A percentile compares a stretch with the other conserved stretches of the same genome.
These are phyloP conservation scores for Oreotrochilus melanogaster DNA, from an alignment of 2,113 vertebrate species.

Conservation along the genomic window DNA sequence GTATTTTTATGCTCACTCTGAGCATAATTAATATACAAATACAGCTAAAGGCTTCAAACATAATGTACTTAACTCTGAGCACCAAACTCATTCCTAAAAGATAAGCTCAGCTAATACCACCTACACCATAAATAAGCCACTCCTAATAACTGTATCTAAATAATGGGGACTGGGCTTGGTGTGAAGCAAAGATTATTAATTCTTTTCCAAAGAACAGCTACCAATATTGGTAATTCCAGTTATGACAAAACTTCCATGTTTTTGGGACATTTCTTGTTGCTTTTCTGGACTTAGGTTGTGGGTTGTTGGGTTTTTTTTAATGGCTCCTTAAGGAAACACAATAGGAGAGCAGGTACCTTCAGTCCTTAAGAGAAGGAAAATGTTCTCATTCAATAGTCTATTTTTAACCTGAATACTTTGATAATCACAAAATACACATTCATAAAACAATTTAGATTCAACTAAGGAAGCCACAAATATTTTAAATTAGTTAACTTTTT, in stretches of 20 bases:
- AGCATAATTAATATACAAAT: neutral
- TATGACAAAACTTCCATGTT: neutral
- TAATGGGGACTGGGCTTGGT: neutral
- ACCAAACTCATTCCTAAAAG: neutral
- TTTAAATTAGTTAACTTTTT: neutral
- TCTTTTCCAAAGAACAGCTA: neutral
- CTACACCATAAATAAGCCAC: neutral
- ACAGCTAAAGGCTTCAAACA: neutral
- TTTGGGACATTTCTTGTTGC: neutral
- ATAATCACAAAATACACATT: neutral
- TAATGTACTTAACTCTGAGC: neutral
- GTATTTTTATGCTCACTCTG: too few species aligned
- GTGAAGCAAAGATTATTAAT: neutral
- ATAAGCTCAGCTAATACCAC: neutral
- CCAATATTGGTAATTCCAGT: neutral
- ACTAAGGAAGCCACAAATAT: neutral
- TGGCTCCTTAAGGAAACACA: neutral
- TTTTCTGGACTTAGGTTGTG: fast-evolving
- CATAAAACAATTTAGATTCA: neutral
- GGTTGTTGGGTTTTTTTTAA: neutral
- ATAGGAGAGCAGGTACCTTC: neutral
- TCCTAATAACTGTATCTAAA: neutral
- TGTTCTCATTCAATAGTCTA: neutral
- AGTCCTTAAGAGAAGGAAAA: neutral
- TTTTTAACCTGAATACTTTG: neutral